Evolutionary conservation across 1,140 invertebrate genomes (phyloP).

Genomic region (Holcopasites calliopsidis): DNA sequence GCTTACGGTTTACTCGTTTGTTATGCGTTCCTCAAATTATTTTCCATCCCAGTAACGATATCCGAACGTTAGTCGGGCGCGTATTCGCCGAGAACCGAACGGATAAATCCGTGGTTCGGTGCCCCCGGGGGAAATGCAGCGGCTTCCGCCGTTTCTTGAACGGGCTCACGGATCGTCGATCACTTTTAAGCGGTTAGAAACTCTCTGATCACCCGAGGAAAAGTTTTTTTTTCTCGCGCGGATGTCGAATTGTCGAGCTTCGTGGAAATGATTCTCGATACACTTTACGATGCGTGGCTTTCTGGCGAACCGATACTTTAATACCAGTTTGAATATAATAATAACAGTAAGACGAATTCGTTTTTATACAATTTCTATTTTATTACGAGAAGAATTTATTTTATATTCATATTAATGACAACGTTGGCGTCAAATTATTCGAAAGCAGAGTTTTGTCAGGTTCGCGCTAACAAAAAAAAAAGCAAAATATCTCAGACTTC

Average conservation of each 20-base stretch:
- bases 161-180: slow-evolving; percentile 8
- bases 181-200: neutral
- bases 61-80: neutral
- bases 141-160: neutral
- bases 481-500: no score
- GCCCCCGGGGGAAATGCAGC: neutral
- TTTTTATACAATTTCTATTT: no score
- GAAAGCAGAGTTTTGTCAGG: no score
- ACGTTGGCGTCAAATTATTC: no score
- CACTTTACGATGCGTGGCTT: no score
- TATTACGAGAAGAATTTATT: no score
- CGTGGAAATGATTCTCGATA: neutral
- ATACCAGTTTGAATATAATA: no score
- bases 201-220: neutral
- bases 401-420: no score
- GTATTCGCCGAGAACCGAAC: neutral
- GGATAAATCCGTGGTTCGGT: neutral
- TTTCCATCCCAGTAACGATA: neutral
- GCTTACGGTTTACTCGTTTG: no score
- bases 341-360: no score
- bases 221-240: neutral
- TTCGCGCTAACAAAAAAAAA: no score
- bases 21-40: neutral
- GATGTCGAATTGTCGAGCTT: neutral
- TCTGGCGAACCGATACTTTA: no score